Evolutionary conservation across 1,140 invertebrate species (phyloP), one percentile per base, ranked within the genome.

Genomic region (Hylyphantes graminicola): DNA sequence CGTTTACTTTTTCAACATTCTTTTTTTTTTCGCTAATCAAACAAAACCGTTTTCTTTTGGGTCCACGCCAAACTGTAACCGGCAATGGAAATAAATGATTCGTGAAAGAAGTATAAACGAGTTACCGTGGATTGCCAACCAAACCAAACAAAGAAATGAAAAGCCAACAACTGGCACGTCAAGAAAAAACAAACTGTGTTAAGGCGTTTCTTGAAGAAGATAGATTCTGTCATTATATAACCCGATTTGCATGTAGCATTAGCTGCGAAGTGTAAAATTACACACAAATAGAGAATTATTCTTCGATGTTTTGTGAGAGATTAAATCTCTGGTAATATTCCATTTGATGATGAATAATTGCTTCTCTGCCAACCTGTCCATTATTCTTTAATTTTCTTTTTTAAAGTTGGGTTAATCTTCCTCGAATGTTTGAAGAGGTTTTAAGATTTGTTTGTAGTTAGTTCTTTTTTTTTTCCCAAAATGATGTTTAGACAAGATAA

Each of bases 221-320:
- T 81, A 81, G 64, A 72, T 81, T 81, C 63, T 73, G 17, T 70
- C 79, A 81, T 81, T 81, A n/a, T n/a, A n/a, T n/a, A 81, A 70
- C 68, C 57, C 59, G 67, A 81, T 81, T 81, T 81, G 50, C 79
- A 81, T 72, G 19, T n/a, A 70, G 54, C 68, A 51, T 70, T 70
- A 70, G 54, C 74, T 61, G n/a, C 57, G 17, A 76, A 63, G 13
- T 63, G 57, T 63, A 76, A 76, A 76, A 63, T 70, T 70, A 70
- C 51, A 48, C 59, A 59, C 12, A 59, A n/a, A 15, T 19, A 8
- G 61, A 53, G 48, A 9, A 48, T 63, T 76, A 51, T 48, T 9
- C 54, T 76, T 76, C 63, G 19, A 19, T 73, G 12, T 57, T 73
- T 57, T 65, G 5, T 35, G 17, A 64, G 67, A 65, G 61, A 78